phyloP scores from a whole-genome alignment of 2,113 vertebrate genomes.

The Nanger granti region DNA sequence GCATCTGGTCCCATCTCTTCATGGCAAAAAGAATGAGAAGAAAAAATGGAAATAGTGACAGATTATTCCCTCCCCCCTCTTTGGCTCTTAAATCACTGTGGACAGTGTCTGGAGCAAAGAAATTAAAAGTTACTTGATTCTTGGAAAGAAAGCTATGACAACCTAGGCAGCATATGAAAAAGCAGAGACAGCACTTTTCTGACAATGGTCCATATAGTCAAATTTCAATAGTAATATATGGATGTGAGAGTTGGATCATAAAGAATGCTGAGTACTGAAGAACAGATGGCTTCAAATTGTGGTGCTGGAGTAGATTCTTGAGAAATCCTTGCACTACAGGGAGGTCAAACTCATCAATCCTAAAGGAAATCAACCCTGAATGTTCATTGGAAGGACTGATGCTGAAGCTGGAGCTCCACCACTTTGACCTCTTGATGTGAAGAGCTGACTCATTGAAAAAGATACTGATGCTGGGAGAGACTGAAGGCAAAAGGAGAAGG shows the following conservation, averaged over 20 bases:
- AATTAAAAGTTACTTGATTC: background rate
- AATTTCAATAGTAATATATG: background rate
- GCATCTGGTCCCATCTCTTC: background rate
- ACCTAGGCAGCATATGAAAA: background rate
- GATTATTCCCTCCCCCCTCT: fast-evolving
- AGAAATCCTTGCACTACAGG: background rate
- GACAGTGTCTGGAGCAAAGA: background rate
- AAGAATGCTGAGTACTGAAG: background rate
- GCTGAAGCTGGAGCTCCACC: background rate
- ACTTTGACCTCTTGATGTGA: background rate
- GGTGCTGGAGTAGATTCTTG: background rate
- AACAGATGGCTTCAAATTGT: background rate
- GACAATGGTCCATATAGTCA: background rate
- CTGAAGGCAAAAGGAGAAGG: background rate
- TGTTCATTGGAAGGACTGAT: background rate
- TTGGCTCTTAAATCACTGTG: background rate
- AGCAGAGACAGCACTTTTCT: background rate
- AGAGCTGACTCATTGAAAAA: background rate
- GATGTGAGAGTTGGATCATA: background rate
- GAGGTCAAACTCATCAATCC: background rate
- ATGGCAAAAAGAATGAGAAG: background rate
- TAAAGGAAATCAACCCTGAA: background rate
- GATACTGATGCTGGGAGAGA: background rate
- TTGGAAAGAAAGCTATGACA: background rate
- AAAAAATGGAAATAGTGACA: background rate